Evolutionary conservation across 2,797 vertebrate genomes (phyloP), one percentile per base, ranked within the genome.

Genomic region (Alcedo atthis): DNA sequence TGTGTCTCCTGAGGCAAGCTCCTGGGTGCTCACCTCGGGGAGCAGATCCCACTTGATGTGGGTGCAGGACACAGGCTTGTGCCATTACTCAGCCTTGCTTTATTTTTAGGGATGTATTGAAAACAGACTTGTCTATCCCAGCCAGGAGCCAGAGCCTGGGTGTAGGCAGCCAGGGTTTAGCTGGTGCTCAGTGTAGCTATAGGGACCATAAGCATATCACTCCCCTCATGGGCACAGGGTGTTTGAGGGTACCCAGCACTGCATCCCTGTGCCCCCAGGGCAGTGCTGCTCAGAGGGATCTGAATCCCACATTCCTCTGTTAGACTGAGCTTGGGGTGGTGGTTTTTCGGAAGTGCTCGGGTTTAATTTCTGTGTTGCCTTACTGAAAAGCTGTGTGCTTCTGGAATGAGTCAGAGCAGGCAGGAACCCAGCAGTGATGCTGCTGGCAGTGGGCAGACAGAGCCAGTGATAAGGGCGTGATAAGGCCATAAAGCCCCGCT

Each of bases 331-430:
- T 88, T 3, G 15, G 35, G 59, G 24, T 43, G 42, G 71, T 49
- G 89, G 15, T 82, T 92, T 77, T 74, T 87, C 1, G 2, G 84
- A 90, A 93, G 84, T 42, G 69, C 64, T 89, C 76, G 74, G 15
- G 18, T 82, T 92, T 87, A 6, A 43, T 82, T 90, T 76, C 78
- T 89, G 54, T 77, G 88, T 62, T 82, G 71, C 45, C 71, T 89
- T 16, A 10, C 46, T 92, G 85, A 76, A 94, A 92, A 82, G 57
- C 81, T 48, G 35, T 74, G 78, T 82, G 81, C 61, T 85, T 68
- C 30, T 43, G 55, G 64, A 24, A 4, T 95, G 89, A 95, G 79
- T 95, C 94, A 94, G 81, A 78, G 78, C 1, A 1, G 81, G 84
- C 90, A 51, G 67, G 51, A 68, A 15, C 63, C 86, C 64, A 57